Evolutionary conservation across 2,113 vertebrate species (phyloP).

Genomic region (Chelonoidis abingdonii): DNA sequence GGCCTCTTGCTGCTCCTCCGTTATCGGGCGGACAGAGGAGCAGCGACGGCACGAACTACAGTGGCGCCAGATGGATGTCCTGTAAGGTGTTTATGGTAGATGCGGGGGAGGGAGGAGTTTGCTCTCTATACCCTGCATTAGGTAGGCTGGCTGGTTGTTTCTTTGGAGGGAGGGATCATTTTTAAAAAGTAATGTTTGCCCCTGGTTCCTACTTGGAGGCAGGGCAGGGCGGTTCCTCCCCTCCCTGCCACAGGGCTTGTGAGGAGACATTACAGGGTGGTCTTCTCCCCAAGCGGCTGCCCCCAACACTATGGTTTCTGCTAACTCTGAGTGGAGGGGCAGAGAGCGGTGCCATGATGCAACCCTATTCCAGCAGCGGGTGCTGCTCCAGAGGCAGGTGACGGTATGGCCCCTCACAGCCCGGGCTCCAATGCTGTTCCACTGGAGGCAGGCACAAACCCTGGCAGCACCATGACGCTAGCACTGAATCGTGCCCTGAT

Average conservation of each 20-base stretch:
- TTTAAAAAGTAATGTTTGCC: background rate
- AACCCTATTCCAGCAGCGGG: no score
- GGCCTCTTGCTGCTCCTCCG: background rate
- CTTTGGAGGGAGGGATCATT: background rate
- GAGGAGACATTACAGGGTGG: no score
- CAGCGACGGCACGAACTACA: background rate
- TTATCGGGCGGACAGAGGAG: background rate
- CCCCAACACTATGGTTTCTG: no score
- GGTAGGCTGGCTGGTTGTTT: background rate
- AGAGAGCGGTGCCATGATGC: no score
- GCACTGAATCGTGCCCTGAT: background rate
- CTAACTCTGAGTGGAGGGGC: no score
- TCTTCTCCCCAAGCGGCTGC: no score
- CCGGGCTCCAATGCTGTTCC: no score
- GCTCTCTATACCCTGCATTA: background rate
- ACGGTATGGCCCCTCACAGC: no score
- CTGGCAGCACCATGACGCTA: no score
- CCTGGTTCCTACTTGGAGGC: background rate
- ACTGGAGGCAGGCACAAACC: background rate
- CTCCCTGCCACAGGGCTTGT: background rate
- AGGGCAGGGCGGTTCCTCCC: no score
- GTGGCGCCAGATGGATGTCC: background rate
- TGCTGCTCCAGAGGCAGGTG: no score
- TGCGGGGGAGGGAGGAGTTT: background rate
- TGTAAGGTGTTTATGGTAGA: background rate